These are phyloP conservation scores for Cisticola juncidis DNA, from an alignment of 2,113 vertebrate species.

Conservation along the genomic window DNA sequence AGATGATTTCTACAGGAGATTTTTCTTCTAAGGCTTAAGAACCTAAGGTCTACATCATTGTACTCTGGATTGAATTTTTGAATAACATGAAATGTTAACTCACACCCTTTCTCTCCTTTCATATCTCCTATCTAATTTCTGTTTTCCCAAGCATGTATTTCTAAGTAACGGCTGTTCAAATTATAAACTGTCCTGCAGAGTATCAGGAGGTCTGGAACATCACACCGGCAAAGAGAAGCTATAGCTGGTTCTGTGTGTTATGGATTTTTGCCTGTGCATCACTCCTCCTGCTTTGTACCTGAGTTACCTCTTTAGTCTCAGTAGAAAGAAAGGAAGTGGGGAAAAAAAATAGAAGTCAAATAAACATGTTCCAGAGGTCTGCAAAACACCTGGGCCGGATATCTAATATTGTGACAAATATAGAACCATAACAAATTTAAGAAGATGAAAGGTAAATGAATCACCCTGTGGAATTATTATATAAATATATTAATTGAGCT, in stretches of 20 bases:
- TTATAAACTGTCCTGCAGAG: neutral
- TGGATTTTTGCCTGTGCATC: neutral
- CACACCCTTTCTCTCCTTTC: neutral
- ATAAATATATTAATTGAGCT: neutral
- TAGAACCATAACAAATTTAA: neutral
- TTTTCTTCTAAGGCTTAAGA: neutral
- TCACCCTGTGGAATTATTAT: neutral
- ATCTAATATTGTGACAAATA: neutral
- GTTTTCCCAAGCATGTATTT: neutral
- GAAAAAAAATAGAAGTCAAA: neutral
- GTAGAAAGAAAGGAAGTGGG: neutral
- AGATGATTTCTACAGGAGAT: neutral
- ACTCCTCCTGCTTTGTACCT: neutral
- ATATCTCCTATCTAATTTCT: neutral
- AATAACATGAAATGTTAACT: neutral
- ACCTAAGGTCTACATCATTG: neutral
- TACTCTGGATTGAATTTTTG: neutral
- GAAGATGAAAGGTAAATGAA: neutral
- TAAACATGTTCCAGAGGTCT: neutral
- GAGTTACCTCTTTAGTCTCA: neutral
- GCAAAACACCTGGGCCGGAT: neutral
- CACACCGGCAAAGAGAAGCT: neutral
- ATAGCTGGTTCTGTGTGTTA: neutral
- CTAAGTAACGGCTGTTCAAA: neutral
- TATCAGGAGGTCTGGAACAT: neutral